These are phyloP conservation scores for Philereme transversata DNA, from an alignment of 2,888 invertebrate species.

Conservation along the genomic window DNA sequence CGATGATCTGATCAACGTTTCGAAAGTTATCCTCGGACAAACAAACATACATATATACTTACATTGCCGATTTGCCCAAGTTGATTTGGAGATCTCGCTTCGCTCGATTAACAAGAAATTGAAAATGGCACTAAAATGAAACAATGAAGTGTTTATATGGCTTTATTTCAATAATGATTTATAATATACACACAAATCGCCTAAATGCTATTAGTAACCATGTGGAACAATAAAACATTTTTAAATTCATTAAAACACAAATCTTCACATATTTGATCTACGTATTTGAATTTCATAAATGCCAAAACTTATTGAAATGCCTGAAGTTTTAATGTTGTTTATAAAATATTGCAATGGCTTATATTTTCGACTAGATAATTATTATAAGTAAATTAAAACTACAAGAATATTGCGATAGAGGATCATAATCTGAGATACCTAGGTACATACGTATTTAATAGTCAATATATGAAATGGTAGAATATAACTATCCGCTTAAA, in stretches of 20 bases:
- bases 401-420: slow-evolving; percentile 58
- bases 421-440: slow-evolving; percentile 16
- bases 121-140: slow-evolving; percentile 6
- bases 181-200: slow-evolving; percentile 56
- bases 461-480: slow-evolving; percentile 15
- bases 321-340: slow-evolving; percentile 53
- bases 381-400: slow-evolving; percentile 71
- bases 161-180: slow-evolving; percentile 60
- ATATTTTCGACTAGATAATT: slow-evolving; percentile 81
- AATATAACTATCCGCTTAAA: slow-evolving; percentile 9
- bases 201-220: slow-evolving; percentile 67
- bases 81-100: too few species aligned
- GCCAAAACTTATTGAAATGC: slow-evolving; percentile 47
- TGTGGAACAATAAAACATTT: slow-evolving; percentile 52
- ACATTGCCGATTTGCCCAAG: too few species aligned
- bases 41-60: too few species aligned
- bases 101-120: too few species aligned
- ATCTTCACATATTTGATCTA: slow-evolving; percentile 30
- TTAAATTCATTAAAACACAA: slow-evolving; percentile 44
- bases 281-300: slow-evolving; percentile 56
- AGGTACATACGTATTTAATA: not conserved
- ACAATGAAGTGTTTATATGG: slow-evolving; percentile 33
- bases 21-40: too few species aligned
- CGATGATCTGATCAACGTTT: too few species aligned
- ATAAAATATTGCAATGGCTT: slow-evolving; percentile 81